Evolutionary conservation across 1,140 invertebrate genomes (phyloP), one percentile per base, ranked within the genome.

Genomic region (Drosophila lowei): DNA sequence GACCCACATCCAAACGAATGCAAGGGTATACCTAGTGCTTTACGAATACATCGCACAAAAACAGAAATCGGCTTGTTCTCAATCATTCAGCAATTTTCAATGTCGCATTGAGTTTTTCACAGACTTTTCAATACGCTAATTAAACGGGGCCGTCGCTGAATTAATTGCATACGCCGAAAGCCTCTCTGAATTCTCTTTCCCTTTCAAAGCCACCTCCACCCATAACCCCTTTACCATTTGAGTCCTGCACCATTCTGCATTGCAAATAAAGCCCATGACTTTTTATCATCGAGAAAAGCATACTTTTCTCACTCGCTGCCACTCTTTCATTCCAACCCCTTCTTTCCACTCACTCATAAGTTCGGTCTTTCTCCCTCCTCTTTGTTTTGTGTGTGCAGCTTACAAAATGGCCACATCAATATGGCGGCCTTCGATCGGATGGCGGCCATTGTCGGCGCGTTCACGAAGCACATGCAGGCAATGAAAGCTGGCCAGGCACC

Each of bases 331-430:
- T 8, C 15, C n/a, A 23, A 28, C 15, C 38, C 49, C 21, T 47
- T 70, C 18, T 56, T 67, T 49, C 23, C 8, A 11, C 15, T 6
- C 65, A 16, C n/a, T 50, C 34, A 25, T 25, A 5, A 6, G 7
- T 46, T 28, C 21, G 15, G 6, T 25, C 11, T 49, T 50, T 30
- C 11, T 18, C 3, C 16, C 7, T 8, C n/a, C 38, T 34, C 18
- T 60, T 9, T 8, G 2, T 34, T 13, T 11, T 38, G 11, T 38
- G 34, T 38, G 11, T 85, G 23, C 64, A 91, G 90, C 53, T 77
- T 91, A 61, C 86, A 89, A 49, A 91, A 91, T 77, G 85, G 90
- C 71, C 84, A 91, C 83, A 90, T 91, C 79, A 91, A 91, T 80
- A 78, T 91, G 67, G 77, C 60, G 72, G 90, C 90, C 72, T 91